A percentile compares a stretch with the other conserved stretches of the same genome.
phyloP scores from a whole-genome alignment of 1,140 invertebrate genomes.

The Hyles vespertilio region DNA sequence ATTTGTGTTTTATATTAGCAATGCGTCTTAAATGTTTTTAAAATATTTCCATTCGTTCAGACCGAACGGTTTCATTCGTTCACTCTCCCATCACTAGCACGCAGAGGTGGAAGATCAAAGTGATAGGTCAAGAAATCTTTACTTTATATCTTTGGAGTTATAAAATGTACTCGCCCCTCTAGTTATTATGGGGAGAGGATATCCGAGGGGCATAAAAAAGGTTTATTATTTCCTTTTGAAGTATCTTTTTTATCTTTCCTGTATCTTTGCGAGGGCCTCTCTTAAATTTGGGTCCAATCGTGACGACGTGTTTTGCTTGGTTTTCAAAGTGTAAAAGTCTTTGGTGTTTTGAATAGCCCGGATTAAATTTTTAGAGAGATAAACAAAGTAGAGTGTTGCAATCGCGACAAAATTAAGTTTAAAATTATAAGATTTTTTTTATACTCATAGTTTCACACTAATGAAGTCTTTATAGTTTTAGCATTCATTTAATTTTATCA shows the following conservation, averaged over 20 bases:
- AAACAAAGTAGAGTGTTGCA: too few species aligned
- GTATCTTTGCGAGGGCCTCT: conserved; percentile 5
- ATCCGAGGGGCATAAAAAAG: conserved; percentile 13
- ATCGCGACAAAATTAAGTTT: too few species aligned
- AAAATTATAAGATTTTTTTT: too few species aligned
- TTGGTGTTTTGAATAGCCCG: too few species aligned
- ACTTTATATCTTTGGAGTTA: conserved; percentile 11
- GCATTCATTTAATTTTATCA: too few species aligned
- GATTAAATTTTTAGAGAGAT: too few species aligned
- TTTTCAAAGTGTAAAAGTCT: neutral
- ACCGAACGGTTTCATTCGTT: neutral
- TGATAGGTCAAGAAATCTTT: conserved; percentile 12
- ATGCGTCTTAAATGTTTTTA: too few species aligned
- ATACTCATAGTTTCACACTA: too few species aligned
- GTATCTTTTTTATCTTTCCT: conserved; percentile 10
- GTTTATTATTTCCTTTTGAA: conserved; percentile 15
- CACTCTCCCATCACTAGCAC: neutral
- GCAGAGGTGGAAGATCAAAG: conserved; percentile 7
- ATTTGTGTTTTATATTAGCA: too few species aligned
- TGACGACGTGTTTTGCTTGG: neutral
- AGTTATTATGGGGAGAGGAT: conserved; percentile 12
- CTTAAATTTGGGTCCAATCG: conserved; percentile 4
- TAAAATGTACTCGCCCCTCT: conserved; percentile 10
- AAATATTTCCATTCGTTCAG: neutral
- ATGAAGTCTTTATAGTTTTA: too few species aligned